Base-by-base conservation (phyloP, 2,113 vertebrate genomes). In the Mandrillus leucophaeus region DNA sequence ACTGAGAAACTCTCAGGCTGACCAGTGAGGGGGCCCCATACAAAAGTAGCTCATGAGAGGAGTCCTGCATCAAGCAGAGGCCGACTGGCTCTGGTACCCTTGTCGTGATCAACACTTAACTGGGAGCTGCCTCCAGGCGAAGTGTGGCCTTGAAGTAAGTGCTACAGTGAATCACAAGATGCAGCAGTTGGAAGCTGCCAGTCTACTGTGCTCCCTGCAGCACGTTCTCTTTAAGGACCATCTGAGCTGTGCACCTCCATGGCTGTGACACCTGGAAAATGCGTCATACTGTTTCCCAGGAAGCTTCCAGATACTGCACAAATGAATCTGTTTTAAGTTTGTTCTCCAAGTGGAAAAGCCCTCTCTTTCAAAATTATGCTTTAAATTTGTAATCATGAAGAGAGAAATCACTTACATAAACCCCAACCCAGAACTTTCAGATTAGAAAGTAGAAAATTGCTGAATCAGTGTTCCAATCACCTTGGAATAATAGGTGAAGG, bases 361-460 rank as follows among this genome's bases (percentile, higher is more conserved):
- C 81, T 78, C 61, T 78, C 30, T 32, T 97, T 95, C 52, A 90
- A 86, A 90, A 70, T 27, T 66, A 86, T 3, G 14, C 25, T 80
- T 88, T 70, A 45, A 72, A 66, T 82, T 86, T 57, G 87, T 90
- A 73, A 52, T 90, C 40, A 61, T 45, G 38, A 84, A 81, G 23
- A 95, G 17, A 92, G 6, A 81, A 89, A 89, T 76, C 10, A 90
- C 50, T 86, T 48, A 50, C 22, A 61, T 40, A 75, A 92, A 61
- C 25, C 35, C 22, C 38, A 48, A 82, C 23, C 17, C 38, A 80
- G 20, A 61, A 10, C 43, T 4, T 40, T 55, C 43, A 89, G 8
- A 68, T 78, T 38, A 96, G 75, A 78, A 78, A 90, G 38, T 6
- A 97, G 48, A 55, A 96, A 82, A 43, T n/a, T 86, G 35, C 32